These are phyloP conservation scores for Matsumurasca onukii DNA, from an alignment of 1,140 invertebrate species.

Conservation along the genomic window DNA sequence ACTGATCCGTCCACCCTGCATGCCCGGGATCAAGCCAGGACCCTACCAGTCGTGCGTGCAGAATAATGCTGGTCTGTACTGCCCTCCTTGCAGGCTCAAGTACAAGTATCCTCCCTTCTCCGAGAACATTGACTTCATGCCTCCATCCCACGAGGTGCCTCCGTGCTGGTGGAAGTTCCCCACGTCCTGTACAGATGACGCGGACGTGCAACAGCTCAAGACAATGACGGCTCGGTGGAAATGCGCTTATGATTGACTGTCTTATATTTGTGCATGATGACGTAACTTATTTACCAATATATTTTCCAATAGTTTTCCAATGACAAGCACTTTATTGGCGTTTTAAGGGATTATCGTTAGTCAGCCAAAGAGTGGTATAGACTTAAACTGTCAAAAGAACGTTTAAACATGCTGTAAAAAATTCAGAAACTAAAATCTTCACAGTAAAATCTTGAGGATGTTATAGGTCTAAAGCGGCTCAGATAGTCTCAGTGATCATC, in stretches of 20 bases:
- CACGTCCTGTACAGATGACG: not conserved
- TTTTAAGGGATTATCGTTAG: too few relatives aligned
- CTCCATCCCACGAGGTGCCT: not conserved
- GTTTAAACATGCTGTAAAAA: too few relatives aligned
- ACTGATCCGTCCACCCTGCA: conserved; percentile 7
- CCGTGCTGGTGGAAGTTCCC: conserved; percentile 6
- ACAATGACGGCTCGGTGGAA: not conserved
- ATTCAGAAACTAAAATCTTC: too few relatives aligned
- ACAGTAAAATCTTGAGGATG: too few relatives aligned
- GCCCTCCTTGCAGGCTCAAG: conserved; percentile 4
- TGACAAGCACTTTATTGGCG: too few relatives aligned
- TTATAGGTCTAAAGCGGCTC: too few relatives aligned
- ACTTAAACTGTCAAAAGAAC: too few relatives aligned
- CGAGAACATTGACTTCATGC: conserved; percentile 21
- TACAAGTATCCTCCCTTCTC: conserved; percentile 18
- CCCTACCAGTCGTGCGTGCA: not conserved
- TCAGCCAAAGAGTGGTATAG: too few relatives aligned
- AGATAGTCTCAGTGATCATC: too few relatives aligned
- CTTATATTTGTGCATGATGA: too few relatives aligned
- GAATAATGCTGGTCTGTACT: not conserved
- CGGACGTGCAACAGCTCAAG: not conserved
- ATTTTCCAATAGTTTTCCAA: too few relatives aligned
- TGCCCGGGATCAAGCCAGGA: not conserved
- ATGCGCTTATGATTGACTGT: conserved; percentile 8
- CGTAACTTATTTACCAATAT: too few relatives aligned